Evolutionary conservation across 1,140 invertebrate genomes (phyloP).

Genomic region (Capitella teleta): DNA sequence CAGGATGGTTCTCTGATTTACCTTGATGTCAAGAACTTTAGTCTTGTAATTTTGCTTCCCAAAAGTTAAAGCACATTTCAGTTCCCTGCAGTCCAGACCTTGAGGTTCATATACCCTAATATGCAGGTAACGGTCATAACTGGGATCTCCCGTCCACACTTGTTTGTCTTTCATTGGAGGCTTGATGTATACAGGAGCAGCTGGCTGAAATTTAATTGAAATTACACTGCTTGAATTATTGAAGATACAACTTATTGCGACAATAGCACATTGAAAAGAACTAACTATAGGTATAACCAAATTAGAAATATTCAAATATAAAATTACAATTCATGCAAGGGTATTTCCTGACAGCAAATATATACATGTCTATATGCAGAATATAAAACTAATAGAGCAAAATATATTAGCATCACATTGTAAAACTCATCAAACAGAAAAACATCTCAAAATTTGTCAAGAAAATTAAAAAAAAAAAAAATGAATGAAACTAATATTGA

Average conservation of each 20-base stretch:
- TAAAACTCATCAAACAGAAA: too few species aligned
- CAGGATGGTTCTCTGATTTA: too few species aligned
- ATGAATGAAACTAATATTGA: too few species aligned
- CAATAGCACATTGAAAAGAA: neutral
- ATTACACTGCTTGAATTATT: too few species aligned
- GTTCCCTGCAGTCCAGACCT: slow-evolving; percentile 20
- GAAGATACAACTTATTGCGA: neutral
- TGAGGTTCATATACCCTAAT: slow-evolving; percentile 30
- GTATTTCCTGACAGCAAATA: neutral
- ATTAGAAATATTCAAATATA: neutral
- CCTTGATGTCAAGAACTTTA: slow-evolving; percentile 17
- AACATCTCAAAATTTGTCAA: too few species aligned
- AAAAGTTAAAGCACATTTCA: slow-evolving; percentile 29
- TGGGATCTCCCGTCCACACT: slow-evolving; percentile 26
- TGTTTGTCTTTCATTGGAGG: slow-evolving; percentile 21
- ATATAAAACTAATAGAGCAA: too few species aligned
- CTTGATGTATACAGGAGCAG: slow-evolving; percentile 13
- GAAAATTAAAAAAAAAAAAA: too few species aligned
- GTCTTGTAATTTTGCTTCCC: slow-evolving; percentile 29
- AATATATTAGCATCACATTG: too few species aligned
- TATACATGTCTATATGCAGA: too few species aligned
- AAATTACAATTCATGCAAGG: neutral
- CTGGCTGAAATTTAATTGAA: neutral
- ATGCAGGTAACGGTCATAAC: slow-evolving; percentile 30
- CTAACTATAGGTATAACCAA: neutral